Percentiles rank a stretch among this genome's conserved stretches.
Conservation (phyloP, 1,140 invertebrate genomes). For the Drosophila insularis region DNA sequence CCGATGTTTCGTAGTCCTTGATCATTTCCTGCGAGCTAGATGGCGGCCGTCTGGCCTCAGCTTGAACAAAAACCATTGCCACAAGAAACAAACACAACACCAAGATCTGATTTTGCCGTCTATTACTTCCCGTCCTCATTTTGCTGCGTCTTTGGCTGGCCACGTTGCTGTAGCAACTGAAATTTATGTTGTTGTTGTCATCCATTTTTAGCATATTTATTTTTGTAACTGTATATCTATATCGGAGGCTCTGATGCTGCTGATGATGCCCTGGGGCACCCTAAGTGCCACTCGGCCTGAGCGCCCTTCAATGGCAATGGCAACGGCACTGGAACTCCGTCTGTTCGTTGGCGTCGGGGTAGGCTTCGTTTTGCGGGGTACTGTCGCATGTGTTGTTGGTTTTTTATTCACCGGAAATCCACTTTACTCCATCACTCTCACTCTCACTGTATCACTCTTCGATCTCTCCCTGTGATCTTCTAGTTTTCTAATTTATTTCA, state of each 20-base stretch:
- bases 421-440: conserved; percentile 59
- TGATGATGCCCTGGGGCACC: conserved; percentile 32
- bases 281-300: conserved; percentile 30
- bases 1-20: conserved; percentile 78
- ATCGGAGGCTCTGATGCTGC: neutral
- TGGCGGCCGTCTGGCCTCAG: conserved; percentile 35
- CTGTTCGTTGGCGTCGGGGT: conserved; percentile 13
- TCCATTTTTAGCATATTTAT: conserved; percentile 63
- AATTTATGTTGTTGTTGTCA: conserved; percentile 1
- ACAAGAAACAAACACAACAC: conserved; percentile 34
- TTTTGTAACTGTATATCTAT: conserved; percentile 56
- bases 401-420: conserved; percentile 81
- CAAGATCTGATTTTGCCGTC: conserved; percentile 20
- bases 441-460: conserved; percentile 22
- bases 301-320: conserved; percentile 26
- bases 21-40: conserved; percentile 50
- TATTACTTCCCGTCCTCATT: conserved; percentile 21
- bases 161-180: conserved; percentile 16
- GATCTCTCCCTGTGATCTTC: conserved; percentile 48
- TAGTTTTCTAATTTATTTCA: conserved; percentile 66
- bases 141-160: conserved; percentile 11
- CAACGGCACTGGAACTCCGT: conserved; percentile 40
- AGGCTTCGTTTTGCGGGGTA: conserved; percentile 16
- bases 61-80: neutral
- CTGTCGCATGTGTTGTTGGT: conserved; percentile 63